Percentiles rank a stretch among this genome's conserved stretches.
phyloP scores from a whole-genome alignment of 2,888 invertebrate species.

The Ectemnius cavifrons region DNA sequence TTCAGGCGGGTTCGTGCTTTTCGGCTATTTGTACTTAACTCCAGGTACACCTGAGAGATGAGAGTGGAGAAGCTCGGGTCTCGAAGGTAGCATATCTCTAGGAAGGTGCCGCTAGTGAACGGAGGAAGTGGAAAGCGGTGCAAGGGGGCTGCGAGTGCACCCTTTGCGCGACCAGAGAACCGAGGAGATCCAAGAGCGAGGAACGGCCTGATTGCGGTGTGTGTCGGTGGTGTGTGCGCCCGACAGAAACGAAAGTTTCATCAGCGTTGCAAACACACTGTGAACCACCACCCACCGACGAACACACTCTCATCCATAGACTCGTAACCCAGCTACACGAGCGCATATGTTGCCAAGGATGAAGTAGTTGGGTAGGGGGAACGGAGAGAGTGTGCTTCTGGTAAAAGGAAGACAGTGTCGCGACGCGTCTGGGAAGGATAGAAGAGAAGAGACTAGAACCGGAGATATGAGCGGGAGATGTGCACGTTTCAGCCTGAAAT shows the following conservation, averaged over 20 bases:
- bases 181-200: slow-evolving; percentile 11
- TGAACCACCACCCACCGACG: background rate
- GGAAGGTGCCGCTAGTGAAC: no score
- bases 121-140: no score
- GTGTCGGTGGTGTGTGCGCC: slow-evolving; percentile 4
- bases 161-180: slow-evolving; percentile 2
- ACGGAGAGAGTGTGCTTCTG: background rate
- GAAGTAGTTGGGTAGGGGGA: background rate
- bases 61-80: slow-evolving; percentile 28
- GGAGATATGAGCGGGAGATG: slow-evolving; percentile 5
- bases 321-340: no score
- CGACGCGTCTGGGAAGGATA: background rate
- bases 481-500: slow-evolving; percentile 6
- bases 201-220: slow-evolving; percentile 15
- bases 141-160: slow-evolving; percentile 1
- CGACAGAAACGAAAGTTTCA: slow-evolving; percentile 31
- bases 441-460: background rate
- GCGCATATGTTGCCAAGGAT: background rate
- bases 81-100: no score
- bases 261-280: slow-evolving; percentile 26
- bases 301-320: background rate
- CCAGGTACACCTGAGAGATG: slow-evolving; percentile 18
- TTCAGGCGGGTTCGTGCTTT: no score
- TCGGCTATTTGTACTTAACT: no score
- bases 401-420: background rate